Base-by-base conservation (phyloP, 2,797 vertebrate genomes). In the Parotocinclus haroldoi region DNA sequence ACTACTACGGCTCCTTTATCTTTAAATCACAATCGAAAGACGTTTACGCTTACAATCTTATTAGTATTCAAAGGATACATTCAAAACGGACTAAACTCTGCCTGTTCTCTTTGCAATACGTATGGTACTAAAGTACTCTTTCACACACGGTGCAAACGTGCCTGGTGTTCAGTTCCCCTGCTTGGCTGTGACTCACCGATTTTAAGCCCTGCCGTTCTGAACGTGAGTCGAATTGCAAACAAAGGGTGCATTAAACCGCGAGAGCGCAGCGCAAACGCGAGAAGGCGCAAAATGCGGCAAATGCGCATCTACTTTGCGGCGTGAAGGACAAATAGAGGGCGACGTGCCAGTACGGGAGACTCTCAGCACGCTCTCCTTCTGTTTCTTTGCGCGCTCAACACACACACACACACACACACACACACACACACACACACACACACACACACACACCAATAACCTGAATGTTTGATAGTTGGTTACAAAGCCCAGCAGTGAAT, bases 301-400 rank as follows among this genome's bases (percentile, higher is more conserved):
- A 62, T 39, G 57, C 10, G 14, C 60, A 53, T 45, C 17, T 14
- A 11, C 52, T 57, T 67, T 55, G 57, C 49, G 46, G 44, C 46
- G n/a, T 79, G 72, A 80, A 82, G 77, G 80, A 75, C 78, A 64
- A 79, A 71, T 79, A 73, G 76, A 82, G 79, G 80, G 51, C 78
- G 68, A 37, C 40, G 58, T 44, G 37, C 18, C 13, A 40, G 46
- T 17, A 5, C 37, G n/a, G 45, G 6, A 5, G 10, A 11, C 13
- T 46, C 45, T 46, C 10, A 46, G 45, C 11, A 46, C 45, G 10
- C 45, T 13, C 45, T 46, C 38, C 7, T 10, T 7, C 52, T 12
- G 1, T 12, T 11, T 27, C 27, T 27, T 27, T 5, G 5, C 27
- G 5, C 27, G 5, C 27, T 2, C 27, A n/a, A 27, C 27, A 27